phyloP scores from a whole-genome alignment of 2,888 invertebrate species.

The Drosophila setosimentum region DNA sequence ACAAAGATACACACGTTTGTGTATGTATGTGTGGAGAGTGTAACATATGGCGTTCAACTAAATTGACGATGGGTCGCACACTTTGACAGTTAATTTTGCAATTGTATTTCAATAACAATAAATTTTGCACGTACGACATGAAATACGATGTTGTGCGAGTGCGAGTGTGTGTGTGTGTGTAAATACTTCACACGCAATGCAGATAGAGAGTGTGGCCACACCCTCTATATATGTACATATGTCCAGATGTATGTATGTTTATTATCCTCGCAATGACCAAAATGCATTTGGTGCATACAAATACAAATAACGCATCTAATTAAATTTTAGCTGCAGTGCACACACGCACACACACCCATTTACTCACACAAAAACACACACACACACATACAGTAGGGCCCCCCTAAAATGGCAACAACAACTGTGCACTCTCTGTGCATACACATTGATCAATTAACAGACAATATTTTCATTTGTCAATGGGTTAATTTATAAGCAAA shows the following conservation, averaged over 20 bases:
- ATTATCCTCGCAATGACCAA: constrained; percentile 21
- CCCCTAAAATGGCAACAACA: constrained; percentile 35
- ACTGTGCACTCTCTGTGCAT: constrained; percentile 66
- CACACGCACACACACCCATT: constrained; percentile 6
- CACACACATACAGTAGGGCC: constrained; percentile 15
- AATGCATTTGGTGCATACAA: constrained; percentile 62
- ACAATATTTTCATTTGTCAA: constrained; percentile 85
- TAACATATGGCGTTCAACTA: constrained; percentile 68
- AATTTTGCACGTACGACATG: constrained; percentile 77
- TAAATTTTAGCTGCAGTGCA: constrained; percentile 77
- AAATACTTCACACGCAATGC: constrained; percentile 48
- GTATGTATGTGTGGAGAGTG: constrained; percentile 19
- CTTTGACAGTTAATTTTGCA: constrained; percentile 84
- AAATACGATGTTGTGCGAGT: constrained; percentile 63
- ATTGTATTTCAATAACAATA: constrained; percentile 85
- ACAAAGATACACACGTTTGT: background rate
- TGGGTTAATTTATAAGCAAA: constrained; percentile 84
- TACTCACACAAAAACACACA: constrained; percentile 18
- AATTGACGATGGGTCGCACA: constrained; percentile 74
- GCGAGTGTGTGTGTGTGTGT: constrained; percentile 25
- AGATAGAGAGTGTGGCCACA: constrained; percentile 42
- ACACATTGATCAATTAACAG: constrained; percentile 85
- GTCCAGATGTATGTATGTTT: background rate
- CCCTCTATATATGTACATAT: constrained; percentile 20
- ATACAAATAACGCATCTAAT: constrained; percentile 81